Evolutionary conservation across 2,113 vertebrate species (phyloP), one percentile per base, ranked within the genome.

Genomic region (Oophaga pumilio): DNA sequence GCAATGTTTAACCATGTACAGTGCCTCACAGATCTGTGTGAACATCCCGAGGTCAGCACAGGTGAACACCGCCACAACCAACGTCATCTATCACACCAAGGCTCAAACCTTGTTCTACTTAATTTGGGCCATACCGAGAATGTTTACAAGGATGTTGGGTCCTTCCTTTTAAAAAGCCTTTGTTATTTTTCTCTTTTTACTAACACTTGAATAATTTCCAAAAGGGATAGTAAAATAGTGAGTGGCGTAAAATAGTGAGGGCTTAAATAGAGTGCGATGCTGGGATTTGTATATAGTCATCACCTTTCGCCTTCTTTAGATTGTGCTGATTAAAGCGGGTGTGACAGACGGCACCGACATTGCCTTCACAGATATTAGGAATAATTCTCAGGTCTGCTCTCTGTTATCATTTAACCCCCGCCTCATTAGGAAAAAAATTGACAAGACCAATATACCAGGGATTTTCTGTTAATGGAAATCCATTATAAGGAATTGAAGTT

Each of bases 1-100:
- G 76, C 76, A 79, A 24, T 56, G 22, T 26, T 79, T 79, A 79
- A 79, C 76, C 76, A 79, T 79, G 13, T 57, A 56, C 22, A 17
- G n/a, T 28, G n/a, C 13, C 53, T 79, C 28, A n/a, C 76, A 59
- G 52, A 4, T 57, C n/a, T 57, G 56, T 28, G 24, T 77, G 12
- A 76, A 56, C 20, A 77, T 77, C 22, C 18, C 13, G 22, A 53
- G n/a, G 52, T 53, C 76, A 26, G 50, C 50, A 24, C 33, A 73
- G 69, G 69, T 73, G 28, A 68, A 24, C 26, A 73, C 69, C 15
- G 43, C 28, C 71, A 49, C 18, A 49, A 12, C 8, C 18, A 12
- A 50, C 10, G 12, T 22, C 43, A 74, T 50, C 11, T 74, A 74
- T 74, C 71, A 11, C 8, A 7, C 11, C 20, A 49, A 50, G 71